Percentiles rank a stretch among this genome's conserved stretches.
Conservation (phyloP, 2,113 vertebrate genomes). For the Tricholaema leucomelas region DNA sequence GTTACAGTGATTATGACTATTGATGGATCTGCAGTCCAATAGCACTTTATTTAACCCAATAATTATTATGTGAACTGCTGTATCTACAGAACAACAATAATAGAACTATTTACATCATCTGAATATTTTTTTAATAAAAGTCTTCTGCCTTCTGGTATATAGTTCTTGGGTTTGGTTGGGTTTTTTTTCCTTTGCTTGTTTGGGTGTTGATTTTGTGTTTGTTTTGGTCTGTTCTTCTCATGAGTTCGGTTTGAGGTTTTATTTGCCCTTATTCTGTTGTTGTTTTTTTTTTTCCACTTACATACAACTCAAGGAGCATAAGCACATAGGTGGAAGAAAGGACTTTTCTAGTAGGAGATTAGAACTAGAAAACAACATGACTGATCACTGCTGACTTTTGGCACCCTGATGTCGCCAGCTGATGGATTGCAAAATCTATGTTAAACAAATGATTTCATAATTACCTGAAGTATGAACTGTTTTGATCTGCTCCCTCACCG, state of each 20-base stretch:
- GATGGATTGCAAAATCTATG: not conserved
- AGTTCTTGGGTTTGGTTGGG: not conserved
- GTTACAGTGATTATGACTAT: conserved; percentile 5
- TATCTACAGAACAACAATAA: not conserved
- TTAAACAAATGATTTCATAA: not conserved
- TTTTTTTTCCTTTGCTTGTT: too few relatives aligned
- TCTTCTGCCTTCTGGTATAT: not conserved
- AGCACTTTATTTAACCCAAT: conserved; percentile 22
- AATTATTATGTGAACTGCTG: not conserved
- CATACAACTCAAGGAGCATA: not conserved
- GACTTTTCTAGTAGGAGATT: not conserved
- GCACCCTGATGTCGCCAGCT: not conserved
- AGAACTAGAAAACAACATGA: not conserved
- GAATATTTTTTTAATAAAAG: not conserved
- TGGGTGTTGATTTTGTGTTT: too few relatives aligned
- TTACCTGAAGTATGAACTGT: not conserved
- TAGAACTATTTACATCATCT: not conserved
- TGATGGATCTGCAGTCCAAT: not conserved
- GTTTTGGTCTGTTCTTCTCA: too few relatives aligned
- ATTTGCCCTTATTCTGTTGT: too few relatives aligned
- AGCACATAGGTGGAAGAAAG: not conserved
- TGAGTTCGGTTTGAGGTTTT: too few relatives aligned
- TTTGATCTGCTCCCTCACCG: not conserved
- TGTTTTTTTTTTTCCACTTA: too few relatives aligned
- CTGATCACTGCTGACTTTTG: not conserved